A percentile compares a stretch with the other conserved stretches of the same genome.
These are phyloP conservation scores for Diadumene lineata DNA, from an alignment of 92 coral and sea anemone species.

Conservation along the genomic window DNA sequence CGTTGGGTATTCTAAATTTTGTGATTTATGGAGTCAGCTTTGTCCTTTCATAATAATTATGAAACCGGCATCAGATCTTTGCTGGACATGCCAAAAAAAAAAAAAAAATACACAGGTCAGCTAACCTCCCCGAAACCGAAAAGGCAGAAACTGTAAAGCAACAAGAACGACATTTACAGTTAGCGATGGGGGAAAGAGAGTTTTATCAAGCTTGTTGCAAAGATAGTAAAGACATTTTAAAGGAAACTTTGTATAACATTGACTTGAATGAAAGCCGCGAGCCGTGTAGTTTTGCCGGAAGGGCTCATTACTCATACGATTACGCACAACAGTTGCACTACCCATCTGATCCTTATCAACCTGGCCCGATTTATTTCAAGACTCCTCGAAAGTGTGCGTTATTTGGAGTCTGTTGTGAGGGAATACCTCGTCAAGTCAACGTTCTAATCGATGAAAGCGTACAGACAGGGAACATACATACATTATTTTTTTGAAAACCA, in stretches of 20 bases:
- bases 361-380: constrained; percentile 51
- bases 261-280: constrained; percentile 21
- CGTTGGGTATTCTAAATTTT: constrained; percentile 47
- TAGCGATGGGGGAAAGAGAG: constrained; percentile 43
- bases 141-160: constrained; percentile 41
- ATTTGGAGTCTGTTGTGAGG: constrained; percentile 58
- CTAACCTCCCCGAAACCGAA: constrained; percentile 37
- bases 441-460: constrained; percentile 51
- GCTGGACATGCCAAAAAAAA: constrained; percentile 49
- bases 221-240: constrained; percentile 26
- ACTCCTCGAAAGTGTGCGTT: constrained; percentile 52
- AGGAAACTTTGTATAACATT: constrained; percentile 9
- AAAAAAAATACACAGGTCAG: constrained; percentile 28
- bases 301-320: constrained; percentile 53
- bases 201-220: constrained; percentile 50
- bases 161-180: constrained; percentile 37
- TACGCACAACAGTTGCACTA: constrained; percentile 64
- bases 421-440: constrained; percentile 53
- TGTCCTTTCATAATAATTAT: constrained; percentile 38
- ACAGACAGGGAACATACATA: constrained; percentile 31
- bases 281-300: constrained; percentile 37
- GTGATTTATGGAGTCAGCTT: constrained; percentile 54
- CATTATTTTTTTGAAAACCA: constrained; percentile 38
- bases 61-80: constrained; percentile 47
- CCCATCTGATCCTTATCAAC: constrained; percentile 47